These are phyloP conservation scores for Dicrostonyx torquatus DNA, from an alignment of 2,797 vertebrate genomes.

Conservation along the genomic window DNA sequence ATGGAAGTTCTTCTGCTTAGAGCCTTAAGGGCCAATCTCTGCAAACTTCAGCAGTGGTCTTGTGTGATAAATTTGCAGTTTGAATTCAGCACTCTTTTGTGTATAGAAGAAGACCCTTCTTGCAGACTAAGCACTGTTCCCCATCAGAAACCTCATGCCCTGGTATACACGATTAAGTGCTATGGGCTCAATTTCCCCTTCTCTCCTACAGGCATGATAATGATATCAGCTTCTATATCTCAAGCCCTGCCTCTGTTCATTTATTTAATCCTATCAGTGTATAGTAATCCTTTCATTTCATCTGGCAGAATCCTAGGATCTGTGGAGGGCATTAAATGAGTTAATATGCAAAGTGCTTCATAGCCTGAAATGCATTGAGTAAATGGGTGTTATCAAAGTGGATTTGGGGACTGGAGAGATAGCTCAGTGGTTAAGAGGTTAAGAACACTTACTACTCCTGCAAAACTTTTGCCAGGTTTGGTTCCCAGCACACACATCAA, in stretches of 20 bases:
- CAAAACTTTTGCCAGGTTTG: neutral
- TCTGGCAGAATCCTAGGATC: neutral
- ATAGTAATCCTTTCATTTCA: neutral
- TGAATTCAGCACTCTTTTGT: neutral
- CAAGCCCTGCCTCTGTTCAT: neutral
- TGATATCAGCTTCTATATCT: neutral
- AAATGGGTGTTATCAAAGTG: slow-evolving; percentile 5
- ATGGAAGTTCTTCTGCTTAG: neutral
- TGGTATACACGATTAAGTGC: neutral
- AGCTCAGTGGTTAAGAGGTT: neutral
- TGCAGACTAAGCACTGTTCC: fast-evolving
- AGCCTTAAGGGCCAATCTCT: neutral
- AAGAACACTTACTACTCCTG: neutral
- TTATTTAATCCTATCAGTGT: neutral
- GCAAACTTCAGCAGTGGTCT: neutral
- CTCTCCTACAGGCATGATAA: neutral
- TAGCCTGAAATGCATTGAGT: neutral
- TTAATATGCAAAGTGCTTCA: slow-evolving; percentile 9
- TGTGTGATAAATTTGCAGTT: neutral
- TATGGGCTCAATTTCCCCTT: neutral
- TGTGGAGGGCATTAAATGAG: neutral
- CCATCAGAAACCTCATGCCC: neutral
- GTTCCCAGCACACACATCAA: neutral
- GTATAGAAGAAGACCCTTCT: neutral
- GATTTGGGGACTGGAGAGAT: neutral